Conservation (phyloP, 2,888 invertebrate species). For the Hetaerina titia region DNA sequence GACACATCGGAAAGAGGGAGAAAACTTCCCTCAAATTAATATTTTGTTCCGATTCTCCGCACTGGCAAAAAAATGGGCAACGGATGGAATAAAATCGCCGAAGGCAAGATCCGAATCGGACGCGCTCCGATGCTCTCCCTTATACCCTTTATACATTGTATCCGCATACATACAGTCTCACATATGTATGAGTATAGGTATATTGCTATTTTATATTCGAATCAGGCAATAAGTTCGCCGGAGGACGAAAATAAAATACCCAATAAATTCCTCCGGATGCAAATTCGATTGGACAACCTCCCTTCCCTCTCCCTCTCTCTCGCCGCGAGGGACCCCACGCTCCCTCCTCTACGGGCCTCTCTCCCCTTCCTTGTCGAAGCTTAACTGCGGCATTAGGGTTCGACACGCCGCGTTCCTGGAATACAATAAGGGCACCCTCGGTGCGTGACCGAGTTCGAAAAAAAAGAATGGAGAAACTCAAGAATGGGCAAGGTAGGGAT, state of each 20-base stretch:
- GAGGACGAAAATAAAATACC: neutral
- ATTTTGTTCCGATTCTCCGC: neutral
- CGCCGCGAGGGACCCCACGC: neutral
- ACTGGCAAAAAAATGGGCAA: neutral
- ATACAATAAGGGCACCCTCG: neutral
- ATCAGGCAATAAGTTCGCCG: neutral
- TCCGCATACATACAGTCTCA: neutral
- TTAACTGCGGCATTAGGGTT: constrained; percentile 25
- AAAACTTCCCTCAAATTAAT: neutral
- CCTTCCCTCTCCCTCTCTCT: neutral
- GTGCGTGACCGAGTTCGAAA: neutral
- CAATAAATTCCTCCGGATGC: neutral
- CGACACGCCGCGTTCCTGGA: neutral
- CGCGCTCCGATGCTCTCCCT: neutral
- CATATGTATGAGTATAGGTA: neutral
- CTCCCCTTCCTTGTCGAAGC: neutral
- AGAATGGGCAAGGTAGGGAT: too few relatives aligned
- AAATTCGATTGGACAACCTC: neutral
- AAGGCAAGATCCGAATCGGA: neutral
- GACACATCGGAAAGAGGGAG: neutral
- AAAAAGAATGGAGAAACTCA: too few relatives aligned
- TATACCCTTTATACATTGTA: neutral
- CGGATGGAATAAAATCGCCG: neutral
- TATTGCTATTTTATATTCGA: neutral
- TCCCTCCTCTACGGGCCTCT: neutral